Evolutionary conservation across 2,888 invertebrate species (phyloP), one percentile per base, ranked within the genome.

Genomic region (Hirtodrosophila duncani): DNA sequence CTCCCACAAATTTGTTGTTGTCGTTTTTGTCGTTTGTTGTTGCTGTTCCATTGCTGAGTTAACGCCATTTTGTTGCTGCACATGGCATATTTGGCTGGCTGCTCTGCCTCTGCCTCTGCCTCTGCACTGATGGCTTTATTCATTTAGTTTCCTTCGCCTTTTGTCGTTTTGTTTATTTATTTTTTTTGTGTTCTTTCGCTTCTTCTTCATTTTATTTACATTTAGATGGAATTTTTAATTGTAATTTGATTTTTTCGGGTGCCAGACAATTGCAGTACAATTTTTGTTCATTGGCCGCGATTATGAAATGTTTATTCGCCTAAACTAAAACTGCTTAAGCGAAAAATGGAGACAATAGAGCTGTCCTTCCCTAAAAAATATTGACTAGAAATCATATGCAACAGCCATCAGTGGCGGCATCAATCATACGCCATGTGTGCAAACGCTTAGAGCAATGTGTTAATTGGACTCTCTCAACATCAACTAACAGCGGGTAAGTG

Each of bases 201-300:
- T 14, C 10, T 29, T 8, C n/a, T 18, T 14, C 21, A n/a, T 43
- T 53, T 63, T 43, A 48, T 60, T 55, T 46, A 60, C 46, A 57
- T 57, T 55, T 58, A 58, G 48, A 58, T 51, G 58, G 41, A 46
- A 55, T 53, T 62, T 39, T 58, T 56, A 58, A 70, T 64, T 67
- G 62, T 53, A 51, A 74, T 68, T 57, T 64, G 43, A 63, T 55
- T 59, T 55, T 23, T n/a, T n/a, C n/a, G n/a, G n/a, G 21, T 23
- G 21, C 21, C 2, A n/a, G 21, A 8, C 21, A n/a, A n/a, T n/a
- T n/a, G n/a, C n/a, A n/a, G n/a, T n/a, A n/a, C n/a, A n/a, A n/a
- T n/a, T n/a, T n/a, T n/a, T n/a, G n/a, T n/a, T n/a, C n/a, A n/a
- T n/a, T n/a, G n/a, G n/a, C n/a, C n/a, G n/a, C n/a, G n/a, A n/a